phyloP scores from a whole-genome alignment of 2,797 vertebrate genomes.

The Cuculus canorus region DNA sequence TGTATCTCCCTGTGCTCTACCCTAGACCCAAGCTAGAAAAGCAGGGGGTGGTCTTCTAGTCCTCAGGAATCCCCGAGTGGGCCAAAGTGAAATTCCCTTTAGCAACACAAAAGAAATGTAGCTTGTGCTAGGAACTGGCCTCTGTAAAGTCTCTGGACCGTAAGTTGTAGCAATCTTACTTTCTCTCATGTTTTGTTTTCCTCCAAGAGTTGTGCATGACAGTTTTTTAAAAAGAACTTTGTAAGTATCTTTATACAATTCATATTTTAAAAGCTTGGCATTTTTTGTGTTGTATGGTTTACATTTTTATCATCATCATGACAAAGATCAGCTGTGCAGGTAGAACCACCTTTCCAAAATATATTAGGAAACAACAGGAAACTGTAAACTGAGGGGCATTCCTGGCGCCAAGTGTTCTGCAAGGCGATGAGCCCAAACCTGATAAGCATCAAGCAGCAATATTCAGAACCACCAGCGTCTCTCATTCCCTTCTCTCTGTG shows the following conservation, averaged over 20 bases:
- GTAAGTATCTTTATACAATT: not conserved
- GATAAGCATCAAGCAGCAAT: not conserved
- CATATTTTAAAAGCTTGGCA: not conserved
- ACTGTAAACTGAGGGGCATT: not conserved
- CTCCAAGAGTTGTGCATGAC: not conserved
- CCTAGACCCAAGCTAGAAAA: not conserved
- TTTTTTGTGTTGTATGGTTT: not conserved
- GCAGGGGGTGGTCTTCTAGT: not conserved
- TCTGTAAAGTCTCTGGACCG: not conserved
- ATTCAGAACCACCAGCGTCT: not conserved
- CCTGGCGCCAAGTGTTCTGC: not conserved
- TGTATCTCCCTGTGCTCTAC: not conserved
- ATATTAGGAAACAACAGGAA: not conserved
- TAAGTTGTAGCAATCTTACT: not conserved
- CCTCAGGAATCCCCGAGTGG: not conserved
- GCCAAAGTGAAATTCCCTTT: not conserved
- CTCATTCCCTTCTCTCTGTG: not conserved
- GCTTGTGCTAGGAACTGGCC: not conserved
- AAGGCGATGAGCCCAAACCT: not conserved
- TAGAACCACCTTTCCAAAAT: not conserved
- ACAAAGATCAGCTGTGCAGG: not conserved
- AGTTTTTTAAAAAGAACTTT: not conserved
- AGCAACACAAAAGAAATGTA: not conserved
- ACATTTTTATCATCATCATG: not conserved
- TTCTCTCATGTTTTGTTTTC: not conserved